A percentile compares a stretch with the other conserved stretches of the same genome.
These are phyloP conservation scores for Furcifer pardalis DNA, from an alignment of 2,797 vertebrate species.

Conservation along the genomic window DNA sequence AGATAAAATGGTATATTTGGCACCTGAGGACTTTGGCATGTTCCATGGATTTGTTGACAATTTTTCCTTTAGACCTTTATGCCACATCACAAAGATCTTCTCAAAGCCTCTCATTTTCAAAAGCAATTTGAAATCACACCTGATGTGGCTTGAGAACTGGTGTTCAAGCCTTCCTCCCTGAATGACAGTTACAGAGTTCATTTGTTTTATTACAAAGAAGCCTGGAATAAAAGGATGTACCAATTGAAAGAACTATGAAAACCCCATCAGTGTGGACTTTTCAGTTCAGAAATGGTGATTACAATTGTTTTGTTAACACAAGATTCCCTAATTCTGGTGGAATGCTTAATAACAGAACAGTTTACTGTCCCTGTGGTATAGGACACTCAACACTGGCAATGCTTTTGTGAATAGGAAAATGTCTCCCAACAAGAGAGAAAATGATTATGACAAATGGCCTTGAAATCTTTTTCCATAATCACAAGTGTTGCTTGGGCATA, in stretches of 20 bases:
- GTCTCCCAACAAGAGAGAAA: constrained; percentile 50
- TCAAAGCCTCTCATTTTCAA: background rate
- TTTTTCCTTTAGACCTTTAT: background rate
- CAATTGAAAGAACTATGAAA: no score
- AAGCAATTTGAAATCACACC: background rate
- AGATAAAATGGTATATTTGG: background rate
- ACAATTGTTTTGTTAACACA: background rate
- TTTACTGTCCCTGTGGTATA: background rate
- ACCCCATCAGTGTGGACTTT: background rate
- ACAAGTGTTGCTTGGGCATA: constrained; percentile 65
- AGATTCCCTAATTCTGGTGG: background rate
- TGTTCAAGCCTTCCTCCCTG: no score
- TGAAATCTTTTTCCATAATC: constrained; percentile 75
- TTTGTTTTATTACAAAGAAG: no score
- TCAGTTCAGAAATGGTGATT: background rate
- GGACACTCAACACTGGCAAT: constrained; percentile 26
- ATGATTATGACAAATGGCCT: constrained; percentile 77
- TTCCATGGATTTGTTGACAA: background rate
- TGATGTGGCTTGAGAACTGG: background rate
- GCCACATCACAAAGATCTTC: background rate
- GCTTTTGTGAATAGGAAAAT: constrained; percentile 28
- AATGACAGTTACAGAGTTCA: no score
- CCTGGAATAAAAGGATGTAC: no score
- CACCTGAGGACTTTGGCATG: background rate
- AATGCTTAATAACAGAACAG: background rate